phyloP scores from a whole-genome alignment of 1,140 invertebrate genomes.

The Hermetia illucens region DNA sequence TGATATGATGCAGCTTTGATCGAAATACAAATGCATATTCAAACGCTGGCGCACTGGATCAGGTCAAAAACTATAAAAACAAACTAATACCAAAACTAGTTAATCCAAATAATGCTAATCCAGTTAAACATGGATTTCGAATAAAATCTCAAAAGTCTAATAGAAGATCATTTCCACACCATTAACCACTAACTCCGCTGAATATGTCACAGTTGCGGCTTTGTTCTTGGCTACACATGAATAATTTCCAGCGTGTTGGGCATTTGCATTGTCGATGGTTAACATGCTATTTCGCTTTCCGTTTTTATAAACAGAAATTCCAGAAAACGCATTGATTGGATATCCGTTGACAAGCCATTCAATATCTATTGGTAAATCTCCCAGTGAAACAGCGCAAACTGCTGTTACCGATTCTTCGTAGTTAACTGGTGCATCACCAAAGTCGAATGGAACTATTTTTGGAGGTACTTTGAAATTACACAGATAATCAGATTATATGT shows the following conservation, averaged over 20 bases:
- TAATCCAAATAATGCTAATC: neutral
- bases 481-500: no score
- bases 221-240: conserved; percentile 42
- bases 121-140: neutral
- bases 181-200: conserved; percentile 8
- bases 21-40: no score
- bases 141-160: conserved; percentile 12
- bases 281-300: conserved; percentile 37
- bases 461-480: conserved; percentile 42
- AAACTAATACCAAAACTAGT: conserved; percentile 7
- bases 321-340: conserved; percentile 20
- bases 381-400: conserved; percentile 43
- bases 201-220: conserved; percentile 26
- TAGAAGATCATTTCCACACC: conserved; percentile 9
- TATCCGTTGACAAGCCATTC: conserved; percentile 43
- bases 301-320: conserved; percentile 30
- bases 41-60: no score
- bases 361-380: conserved; percentile 47
- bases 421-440: conserved; percentile 38
- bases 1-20: no score
- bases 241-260: conserved; percentile 37
- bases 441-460: conserved; percentile 42
- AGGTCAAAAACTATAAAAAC: conserved; percentile 5
- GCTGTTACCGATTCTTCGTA: conserved; percentile 42
- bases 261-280: conserved; percentile 41